phyloP scores from a whole-genome alignment of 1,140 invertebrate species.

The Conus ventricosus region DNA sequence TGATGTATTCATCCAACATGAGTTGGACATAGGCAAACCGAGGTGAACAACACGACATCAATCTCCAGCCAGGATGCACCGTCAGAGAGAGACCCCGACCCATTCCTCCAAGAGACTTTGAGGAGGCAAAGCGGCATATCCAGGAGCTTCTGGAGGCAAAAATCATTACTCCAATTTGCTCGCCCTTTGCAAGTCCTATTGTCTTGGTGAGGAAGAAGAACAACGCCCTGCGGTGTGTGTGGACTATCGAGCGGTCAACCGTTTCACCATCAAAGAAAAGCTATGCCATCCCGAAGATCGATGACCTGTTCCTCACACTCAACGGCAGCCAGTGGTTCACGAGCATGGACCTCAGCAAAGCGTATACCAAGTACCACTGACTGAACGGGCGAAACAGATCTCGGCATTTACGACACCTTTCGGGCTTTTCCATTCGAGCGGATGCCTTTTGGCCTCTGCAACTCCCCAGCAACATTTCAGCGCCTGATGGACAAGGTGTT shows the following conservation, averaged over 20 bases:
- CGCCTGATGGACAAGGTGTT: not conserved
- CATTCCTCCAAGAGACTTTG: not conserved
- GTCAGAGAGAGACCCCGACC: not conserved
- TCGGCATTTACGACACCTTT: constrained; percentile 10
- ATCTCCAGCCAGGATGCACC: too few relatives aligned
- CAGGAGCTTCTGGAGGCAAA: not conserved
- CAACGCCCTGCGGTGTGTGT: not conserved
- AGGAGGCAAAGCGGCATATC: not conserved
- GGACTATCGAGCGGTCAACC: not conserved
- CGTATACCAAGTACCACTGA: constrained; percentile 10
- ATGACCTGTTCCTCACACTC: not conserved
- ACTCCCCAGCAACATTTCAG: not conserved
- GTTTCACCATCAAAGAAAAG: too few relatives aligned
- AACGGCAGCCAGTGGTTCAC: not conserved
- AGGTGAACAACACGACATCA: too few relatives aligned
- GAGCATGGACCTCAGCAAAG: not conserved
- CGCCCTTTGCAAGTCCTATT: not conserved
- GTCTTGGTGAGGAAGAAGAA: not conserved
- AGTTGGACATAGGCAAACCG: too few relatives aligned
- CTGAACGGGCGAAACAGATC: not conserved
- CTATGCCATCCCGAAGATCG: too few relatives aligned
- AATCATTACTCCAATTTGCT: not conserved
- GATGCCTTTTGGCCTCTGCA: not conserved
- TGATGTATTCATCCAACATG: too few relatives aligned
- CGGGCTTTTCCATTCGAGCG: not conserved